phyloP scores from a whole-genome alignment of 2,888 invertebrate species.

The Heliconius erato region DNA sequence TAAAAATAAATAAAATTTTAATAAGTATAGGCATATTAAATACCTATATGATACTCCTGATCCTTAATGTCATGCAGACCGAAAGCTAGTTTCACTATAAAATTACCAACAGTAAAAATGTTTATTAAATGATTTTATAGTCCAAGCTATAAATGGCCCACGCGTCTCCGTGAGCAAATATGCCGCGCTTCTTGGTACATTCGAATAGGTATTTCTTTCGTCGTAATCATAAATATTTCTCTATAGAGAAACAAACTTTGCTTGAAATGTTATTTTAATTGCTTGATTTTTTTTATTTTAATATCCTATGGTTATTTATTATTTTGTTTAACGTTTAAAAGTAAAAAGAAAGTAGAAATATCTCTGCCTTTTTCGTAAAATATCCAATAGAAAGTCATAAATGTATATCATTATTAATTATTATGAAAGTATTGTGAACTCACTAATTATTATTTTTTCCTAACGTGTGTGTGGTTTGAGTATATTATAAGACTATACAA shows the following conservation, averaged over 20 bases:
- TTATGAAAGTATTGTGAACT: no score
- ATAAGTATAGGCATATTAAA: not conserved
- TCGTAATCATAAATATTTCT: not conserved
- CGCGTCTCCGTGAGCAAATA: conserved; percentile 22
- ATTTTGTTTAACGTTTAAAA: not conserved
- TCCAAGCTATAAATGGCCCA: conserved; percentile 20
- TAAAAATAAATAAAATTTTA: not conserved
- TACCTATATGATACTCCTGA: not conserved
- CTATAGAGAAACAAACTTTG: conserved; percentile 6
- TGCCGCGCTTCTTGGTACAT: conserved; percentile 16
- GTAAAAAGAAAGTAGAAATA: not conserved
- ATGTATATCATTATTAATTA: not conserved
- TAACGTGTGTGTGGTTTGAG: no score
- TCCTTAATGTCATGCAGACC: conserved; percentile 15
- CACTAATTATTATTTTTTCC: no score
- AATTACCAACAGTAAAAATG: conserved; percentile 11
- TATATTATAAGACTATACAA: no score
- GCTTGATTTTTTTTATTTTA: not conserved
- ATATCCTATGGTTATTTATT: not conserved
- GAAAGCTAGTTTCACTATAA: conserved; percentile 22
- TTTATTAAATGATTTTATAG: conserved; percentile 32
- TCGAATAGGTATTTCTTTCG: conserved; percentile 3
- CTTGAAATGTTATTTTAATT: conserved; percentile 2
- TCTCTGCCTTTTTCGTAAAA: not conserved
- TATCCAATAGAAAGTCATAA: not conserved